Conservation (phyloP, 1,140 invertebrate species). For the Hydropsyche tenuis region DNA sequence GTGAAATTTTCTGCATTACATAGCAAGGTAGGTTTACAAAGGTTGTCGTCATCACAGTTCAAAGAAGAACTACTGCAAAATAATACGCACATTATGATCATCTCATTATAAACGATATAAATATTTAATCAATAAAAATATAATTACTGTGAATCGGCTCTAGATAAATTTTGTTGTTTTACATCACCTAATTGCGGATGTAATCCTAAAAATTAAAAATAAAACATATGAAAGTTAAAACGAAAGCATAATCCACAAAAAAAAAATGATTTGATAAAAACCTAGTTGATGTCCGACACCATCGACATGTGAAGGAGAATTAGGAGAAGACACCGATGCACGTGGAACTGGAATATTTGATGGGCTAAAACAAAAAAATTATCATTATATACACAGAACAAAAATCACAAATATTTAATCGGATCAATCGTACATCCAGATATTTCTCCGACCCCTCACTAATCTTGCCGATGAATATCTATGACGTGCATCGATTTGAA, state of each 20-base stretch:
- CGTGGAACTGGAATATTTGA: not conserved
- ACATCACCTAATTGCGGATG: constrained; percentile 33
- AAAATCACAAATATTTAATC: too few species aligned
- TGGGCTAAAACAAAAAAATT: constrained; percentile 4
- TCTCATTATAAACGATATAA: not conserved
- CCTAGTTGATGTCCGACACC: not conserved
- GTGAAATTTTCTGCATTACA: constrained; percentile 34
- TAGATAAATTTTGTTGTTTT: constrained; percentile 42
- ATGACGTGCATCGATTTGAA: not conserved
- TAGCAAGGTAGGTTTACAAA: constrained; percentile 16
- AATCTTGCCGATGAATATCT: constrained; percentile 3
- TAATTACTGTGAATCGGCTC: constrained; percentile 47
- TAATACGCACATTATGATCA: not conserved
- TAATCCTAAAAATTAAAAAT: constrained; percentile 37
- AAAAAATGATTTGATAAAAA: not conserved
- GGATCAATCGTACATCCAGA: constrained; percentile 9
- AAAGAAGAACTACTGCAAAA: constrained; percentile 46
- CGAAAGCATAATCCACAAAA: too few species aligned
- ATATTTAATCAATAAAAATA: constrained; percentile 18
- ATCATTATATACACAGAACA: not conserved
- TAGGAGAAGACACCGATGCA: not conserved
- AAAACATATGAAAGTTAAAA: not conserved
- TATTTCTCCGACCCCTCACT: not conserved
- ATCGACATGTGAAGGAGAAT: not conserved
- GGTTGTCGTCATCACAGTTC: constrained; percentile 43